These are phyloP conservation scores for Heliconius hermathena DNA, from an alignment of 1,140 invertebrate species.

Conservation along the genomic window DNA sequence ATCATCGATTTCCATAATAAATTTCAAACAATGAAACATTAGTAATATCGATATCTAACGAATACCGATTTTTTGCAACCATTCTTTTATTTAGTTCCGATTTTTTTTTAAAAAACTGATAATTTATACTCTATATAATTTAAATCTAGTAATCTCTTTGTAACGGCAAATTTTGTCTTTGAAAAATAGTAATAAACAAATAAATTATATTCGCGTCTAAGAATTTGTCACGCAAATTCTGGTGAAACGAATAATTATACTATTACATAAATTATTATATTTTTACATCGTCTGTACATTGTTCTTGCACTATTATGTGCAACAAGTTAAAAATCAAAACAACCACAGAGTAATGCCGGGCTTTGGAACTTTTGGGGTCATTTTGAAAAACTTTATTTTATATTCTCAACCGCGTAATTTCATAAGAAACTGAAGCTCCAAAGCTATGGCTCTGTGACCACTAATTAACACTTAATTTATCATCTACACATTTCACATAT, in stretches of 20 bases:
- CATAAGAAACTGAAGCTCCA: constrained; percentile 23
- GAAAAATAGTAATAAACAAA: constrained; percentile 19
- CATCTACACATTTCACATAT: constrained; percentile 58
- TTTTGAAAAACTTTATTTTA: constrained; percentile 13
- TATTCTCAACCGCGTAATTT: background rate
- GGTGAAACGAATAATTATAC: constrained; percentile 11
- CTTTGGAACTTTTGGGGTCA: background rate
- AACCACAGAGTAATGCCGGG: background rate
- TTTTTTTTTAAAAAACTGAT: constrained; percentile 4
- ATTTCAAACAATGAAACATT: constrained; percentile 1
- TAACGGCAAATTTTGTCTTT: constrained; percentile 32
- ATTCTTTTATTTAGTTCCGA: background rate
- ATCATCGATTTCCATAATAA: background rate
- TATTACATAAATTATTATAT: constrained; percentile 51
- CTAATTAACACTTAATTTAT: constrained; percentile 37
- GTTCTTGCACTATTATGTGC: constrained; percentile 37
- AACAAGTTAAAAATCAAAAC: constrained; percentile 28
- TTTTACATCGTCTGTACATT: constrained; percentile 46
- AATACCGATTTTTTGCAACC: constrained; percentile 4
- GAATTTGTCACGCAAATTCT: constrained; percentile 37
- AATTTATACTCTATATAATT: constrained; percentile 13
- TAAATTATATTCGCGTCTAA: constrained; percentile 32
- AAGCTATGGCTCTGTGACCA: constrained; percentile 12
- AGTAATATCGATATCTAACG: background rate
- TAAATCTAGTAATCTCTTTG: constrained; percentile 64